These are phyloP conservation scores for Anneissia japonica DNA, from an alignment of 35 echinoderm and acorn worm species.

Conservation along the genomic window DNA sequence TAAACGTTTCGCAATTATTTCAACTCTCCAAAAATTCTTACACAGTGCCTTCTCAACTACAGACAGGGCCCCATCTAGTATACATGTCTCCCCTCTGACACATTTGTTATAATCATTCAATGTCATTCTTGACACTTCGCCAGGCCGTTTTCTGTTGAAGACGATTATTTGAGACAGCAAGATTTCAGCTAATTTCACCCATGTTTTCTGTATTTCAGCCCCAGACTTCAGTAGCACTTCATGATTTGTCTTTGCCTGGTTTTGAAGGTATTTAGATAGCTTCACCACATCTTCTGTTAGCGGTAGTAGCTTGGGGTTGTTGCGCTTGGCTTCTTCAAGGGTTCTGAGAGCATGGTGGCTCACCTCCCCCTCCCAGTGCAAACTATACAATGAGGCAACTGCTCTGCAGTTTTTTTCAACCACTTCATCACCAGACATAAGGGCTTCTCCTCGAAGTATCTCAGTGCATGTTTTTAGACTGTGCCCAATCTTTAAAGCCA, in stretches of 20 bases:
- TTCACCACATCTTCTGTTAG: conserved; percentile 29
- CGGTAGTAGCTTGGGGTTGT: conserved; percentile 34
- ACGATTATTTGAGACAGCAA: conserved; percentile 32
- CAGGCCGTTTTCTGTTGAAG: conserved; percentile 44
- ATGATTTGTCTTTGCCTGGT: neutral
- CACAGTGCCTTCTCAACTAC: conserved; percentile 18
- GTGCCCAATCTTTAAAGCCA: conserved; percentile 41
- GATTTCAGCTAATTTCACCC: too few relatives aligned
- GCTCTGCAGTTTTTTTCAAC: neutral
- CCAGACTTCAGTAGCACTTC: neutral
- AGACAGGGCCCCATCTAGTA: conserved; percentile 22
- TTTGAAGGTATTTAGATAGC: conserved; percentile 21
- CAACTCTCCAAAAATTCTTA: conserved; percentile 17
- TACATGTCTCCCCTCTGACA: neutral
- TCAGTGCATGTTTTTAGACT: conserved; percentile 1
- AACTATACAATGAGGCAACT: conserved; percentile 5
- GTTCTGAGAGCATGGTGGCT: conserved; percentile 22
- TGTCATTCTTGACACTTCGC: conserved; percentile 59
- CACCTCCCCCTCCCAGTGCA: conserved; percentile 34
- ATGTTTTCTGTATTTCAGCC: too few relatives aligned
- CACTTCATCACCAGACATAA: neutral
- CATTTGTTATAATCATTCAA: conserved; percentile 24
- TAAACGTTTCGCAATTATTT: conserved; percentile 36
- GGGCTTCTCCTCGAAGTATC: conserved; percentile 18
- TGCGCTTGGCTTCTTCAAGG: conserved; percentile 11